phyloP scores from a whole-genome alignment of 2,888 invertebrate species.

The Hirtodrosophila trivittata region DNA sequence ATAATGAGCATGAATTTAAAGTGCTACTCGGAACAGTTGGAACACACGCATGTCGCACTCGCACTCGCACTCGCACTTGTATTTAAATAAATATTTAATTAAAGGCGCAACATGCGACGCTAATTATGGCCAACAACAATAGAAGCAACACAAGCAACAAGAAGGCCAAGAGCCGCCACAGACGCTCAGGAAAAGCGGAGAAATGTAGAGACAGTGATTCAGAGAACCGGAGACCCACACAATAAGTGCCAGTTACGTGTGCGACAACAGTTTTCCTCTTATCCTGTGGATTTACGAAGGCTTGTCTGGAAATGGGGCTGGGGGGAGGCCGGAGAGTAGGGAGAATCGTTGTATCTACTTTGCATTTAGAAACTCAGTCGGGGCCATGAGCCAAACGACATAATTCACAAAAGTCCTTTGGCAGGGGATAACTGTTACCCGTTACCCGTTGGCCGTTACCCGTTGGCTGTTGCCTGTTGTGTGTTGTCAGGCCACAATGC shows the following conservation, averaged over 20 bases:
- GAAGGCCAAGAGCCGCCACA: slow-evolving; percentile 7
- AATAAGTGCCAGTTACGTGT: slow-evolving; percentile 17
- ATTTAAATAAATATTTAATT: slow-evolving; percentile 63
- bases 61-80: slow-evolving; percentile 1
- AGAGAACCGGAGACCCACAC: neutral
- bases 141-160: too few relatives aligned
- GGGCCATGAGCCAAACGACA: slow-evolving; percentile 50
- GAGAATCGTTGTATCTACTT: neutral
- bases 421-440: slow-evolving; percentile 38
- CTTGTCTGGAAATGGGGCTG: neutral
- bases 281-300: slow-evolving; percentile 7
- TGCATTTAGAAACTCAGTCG: slow-evolving; percentile 37
- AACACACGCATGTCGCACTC: slow-evolving; percentile 25
- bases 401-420: slow-evolving; percentile 61
- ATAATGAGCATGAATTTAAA: slow-evolving; percentile 69
- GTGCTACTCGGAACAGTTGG: slow-evolving; percentile 41
- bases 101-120: slow-evolving; percentile 47
- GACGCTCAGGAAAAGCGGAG: neutral
- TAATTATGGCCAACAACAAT: slow-evolving; percentile 42
- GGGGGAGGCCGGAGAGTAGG: too few relatives aligned
- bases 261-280: slow-evolving; percentile 26
- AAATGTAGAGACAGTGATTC: neutral
- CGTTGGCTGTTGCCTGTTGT: neutral
- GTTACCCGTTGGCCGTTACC: slow-evolving; percentile 6
- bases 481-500: slow-evolving; percentile 16